Percentiles rank a stretch among this genome's conserved stretches.
Conservation (phyloP, 2,113 vertebrate species). For the Rhabdornis inornatus region DNA sequence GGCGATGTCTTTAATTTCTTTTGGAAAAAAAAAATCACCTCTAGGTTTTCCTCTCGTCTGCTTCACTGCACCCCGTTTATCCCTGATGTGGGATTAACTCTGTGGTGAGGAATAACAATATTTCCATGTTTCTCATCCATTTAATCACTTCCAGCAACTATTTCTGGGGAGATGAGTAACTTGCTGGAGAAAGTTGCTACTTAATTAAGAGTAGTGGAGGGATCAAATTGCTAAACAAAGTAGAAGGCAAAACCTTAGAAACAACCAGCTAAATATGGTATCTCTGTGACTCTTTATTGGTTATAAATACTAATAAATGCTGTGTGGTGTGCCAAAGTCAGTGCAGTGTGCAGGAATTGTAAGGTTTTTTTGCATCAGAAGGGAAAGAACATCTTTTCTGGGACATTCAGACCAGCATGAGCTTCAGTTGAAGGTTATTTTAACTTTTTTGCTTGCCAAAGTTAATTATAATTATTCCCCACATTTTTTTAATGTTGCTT, state of each 20-base stretch:
- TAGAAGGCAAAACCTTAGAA: background rate
- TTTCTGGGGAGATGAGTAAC: background rate
- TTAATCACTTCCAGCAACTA: background rate
- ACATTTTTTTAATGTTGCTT: background rate
- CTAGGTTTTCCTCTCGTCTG: background rate
- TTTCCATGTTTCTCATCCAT: background rate
- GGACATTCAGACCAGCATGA: background rate
- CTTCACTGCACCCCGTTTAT: background rate
- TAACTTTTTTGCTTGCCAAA: background rate
- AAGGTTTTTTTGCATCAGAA: background rate
- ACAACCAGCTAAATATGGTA: constrained; percentile 13
- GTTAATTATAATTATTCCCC: background rate
- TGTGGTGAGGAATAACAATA: background rate
- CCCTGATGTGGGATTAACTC: background rate
- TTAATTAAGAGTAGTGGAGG: background rate
- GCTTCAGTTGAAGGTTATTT: background rate
- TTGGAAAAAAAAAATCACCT: background rate
- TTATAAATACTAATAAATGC: background rate
- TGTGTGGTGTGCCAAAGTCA: background rate
- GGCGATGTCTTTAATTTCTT: background rate
- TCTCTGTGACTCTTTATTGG: background rate
- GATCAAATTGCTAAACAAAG: background rate
- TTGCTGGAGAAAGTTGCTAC: background rate
- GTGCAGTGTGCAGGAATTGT: background rate
- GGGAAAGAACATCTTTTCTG: background rate